Evolutionary conservation across 2,888 invertebrate species (phyloP).

Genomic region (Odontocolon sp.): DNA sequence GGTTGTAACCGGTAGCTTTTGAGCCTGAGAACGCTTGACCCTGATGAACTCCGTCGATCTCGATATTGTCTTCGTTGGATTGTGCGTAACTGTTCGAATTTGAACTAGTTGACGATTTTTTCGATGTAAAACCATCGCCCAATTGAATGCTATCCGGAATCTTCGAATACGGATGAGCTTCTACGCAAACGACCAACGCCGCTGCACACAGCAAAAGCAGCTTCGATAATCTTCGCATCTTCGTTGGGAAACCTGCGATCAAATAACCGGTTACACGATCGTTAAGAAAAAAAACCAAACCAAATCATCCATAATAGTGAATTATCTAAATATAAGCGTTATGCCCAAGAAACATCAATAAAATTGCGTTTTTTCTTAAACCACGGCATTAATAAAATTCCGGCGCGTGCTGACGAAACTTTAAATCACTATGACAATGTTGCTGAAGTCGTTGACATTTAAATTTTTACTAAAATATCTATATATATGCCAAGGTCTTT

Average conservation of each 20-base stretch:
- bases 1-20: slow-evolving; percentile 57
- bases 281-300: slow-evolving; percentile 22
- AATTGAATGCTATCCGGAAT: slow-evolving; percentile 55
- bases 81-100: slow-evolving; percentile 62
- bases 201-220: slow-evolving; percentile 66
- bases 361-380: too few species aligned
- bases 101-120: slow-evolving; percentile 60
- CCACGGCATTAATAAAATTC: too few species aligned
- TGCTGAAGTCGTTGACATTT: slow-evolving; percentile 25
- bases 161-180: slow-evolving; percentile 65
- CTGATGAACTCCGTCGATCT: slow-evolving; percentile 55
- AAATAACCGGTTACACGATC: background rate
- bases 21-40: slow-evolving; percentile 59
- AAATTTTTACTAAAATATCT: background rate
- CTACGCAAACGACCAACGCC: slow-evolving; percentile 60
- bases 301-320: background rate
- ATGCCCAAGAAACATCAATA: too few species aligned
- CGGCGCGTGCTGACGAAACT: too few species aligned
- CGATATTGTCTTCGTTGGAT: slow-evolving; percentile 57
- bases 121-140: slow-evolving; percentile 47
- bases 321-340: too few species aligned
- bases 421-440: too few species aligned
- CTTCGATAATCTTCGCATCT: slow-evolving; percentile 66
- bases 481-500: background rate
- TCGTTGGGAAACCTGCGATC: slow-evolving; percentile 60